Evolutionary conservation across 2,888 invertebrate genomes (phyloP), one percentile per base, ranked within the genome.

Genomic region (Orthosia cruda): DNA sequence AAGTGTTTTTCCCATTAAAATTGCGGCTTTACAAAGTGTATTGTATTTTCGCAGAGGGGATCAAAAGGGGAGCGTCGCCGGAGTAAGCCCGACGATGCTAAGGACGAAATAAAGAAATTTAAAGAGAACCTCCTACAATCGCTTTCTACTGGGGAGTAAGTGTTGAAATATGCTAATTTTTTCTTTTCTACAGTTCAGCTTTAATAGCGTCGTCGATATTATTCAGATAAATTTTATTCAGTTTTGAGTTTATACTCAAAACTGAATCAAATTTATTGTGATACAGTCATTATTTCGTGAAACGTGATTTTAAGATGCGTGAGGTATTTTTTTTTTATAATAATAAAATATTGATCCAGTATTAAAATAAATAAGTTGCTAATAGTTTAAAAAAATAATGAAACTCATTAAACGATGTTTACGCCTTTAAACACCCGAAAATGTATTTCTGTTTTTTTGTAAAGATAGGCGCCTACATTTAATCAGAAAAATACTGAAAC

Each of bases 101-200:
- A 90, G 64, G 95, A 95, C 32, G 96, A 96, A 91, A 94, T 96
- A 85, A 95, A 94, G 87, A 94, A 95, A 86, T 95, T 95, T 80
- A 96, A 96, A 84, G 95, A 96, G 81, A 94, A 92, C 83, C 90
- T 95, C 20, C 90, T 96, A 40, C 94, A 95, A 81, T 93, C 96
- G 45, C 88, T 94, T 67, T 83, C 94, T 50, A 80, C 89, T 61
- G 93, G 92, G 81, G 94, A 94, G 96, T 96, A 88, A 95, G 96
- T 94, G 65, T 66, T 72, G 2, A 57, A 63, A 63, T 57, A 65
- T 54, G 26, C 18, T 40, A 58, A 66, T 20, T 49, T 49, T 23
- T 58, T 61, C 1, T 15, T 77, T 78, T 40, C 7, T 20, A 40
- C n/a, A 40, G 26, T 45, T 54, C 2, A 40, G 26, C 18, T 40